A percentile compares a stretch with the other conserved stretches of the same genome.
Evolutionary conservation across 1,140 invertebrate genomes (phyloP).

Genomic region (Neodiprion fabricii): DNA sequence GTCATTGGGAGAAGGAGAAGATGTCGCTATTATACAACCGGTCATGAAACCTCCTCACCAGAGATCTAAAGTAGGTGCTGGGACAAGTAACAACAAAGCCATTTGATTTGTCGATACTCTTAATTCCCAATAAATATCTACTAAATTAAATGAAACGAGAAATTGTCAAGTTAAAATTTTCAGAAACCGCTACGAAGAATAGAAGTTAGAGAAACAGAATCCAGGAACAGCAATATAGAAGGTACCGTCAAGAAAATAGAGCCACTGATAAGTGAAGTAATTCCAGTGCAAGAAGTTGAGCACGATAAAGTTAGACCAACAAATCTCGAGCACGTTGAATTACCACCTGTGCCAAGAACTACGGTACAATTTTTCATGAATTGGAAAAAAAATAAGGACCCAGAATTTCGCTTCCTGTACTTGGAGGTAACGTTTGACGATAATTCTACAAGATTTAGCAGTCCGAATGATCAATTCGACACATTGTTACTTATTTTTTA

Average conservation of each 20-base stretch:
- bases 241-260: constrained; percentile 25
- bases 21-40: constrained; percentile 64
- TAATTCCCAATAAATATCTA: too few relatives aligned
- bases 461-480: constrained; percentile 5
- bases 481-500: constrained; percentile 23
- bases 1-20: constrained; percentile 54
- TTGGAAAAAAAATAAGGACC: constrained; percentile 59
- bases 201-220: constrained; percentile 31
- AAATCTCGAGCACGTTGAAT: constrained; percentile 18
- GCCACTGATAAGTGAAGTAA: not conserved
- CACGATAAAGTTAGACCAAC: constrained; percentile 32
- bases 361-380: constrained; percentile 66
- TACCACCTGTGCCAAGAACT: constrained; percentile 61
- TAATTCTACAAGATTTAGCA: not conserved
- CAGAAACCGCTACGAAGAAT: constrained; percentile 64
- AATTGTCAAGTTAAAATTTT: constrained; percentile 28
- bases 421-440: constrained; percentile 48
- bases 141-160: too few relatives aligned
- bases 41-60: constrained; percentile 69
- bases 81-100: too few relatives aligned
- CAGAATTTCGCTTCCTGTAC: constrained; percentile 51
- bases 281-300: constrained; percentile 24
- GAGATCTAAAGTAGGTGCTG: constrained; percentile 65
- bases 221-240: constrained; percentile 40
- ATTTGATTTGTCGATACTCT: too few relatives aligned